Conservation (phyloP, 2,888 invertebrate genomes). For the Trisateles emortualis region DNA sequence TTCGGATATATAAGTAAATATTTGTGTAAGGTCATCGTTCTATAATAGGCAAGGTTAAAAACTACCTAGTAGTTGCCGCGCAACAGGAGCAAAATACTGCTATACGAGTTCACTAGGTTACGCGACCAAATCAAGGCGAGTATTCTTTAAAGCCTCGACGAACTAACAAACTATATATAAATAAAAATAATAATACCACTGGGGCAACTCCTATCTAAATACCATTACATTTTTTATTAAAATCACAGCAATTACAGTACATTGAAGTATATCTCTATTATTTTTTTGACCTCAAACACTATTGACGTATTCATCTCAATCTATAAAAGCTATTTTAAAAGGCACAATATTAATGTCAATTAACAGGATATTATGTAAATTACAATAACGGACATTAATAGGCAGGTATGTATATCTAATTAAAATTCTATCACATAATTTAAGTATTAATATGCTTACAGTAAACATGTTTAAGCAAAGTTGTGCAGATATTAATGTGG, state of each 20-base stretch:
- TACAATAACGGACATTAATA: background rate
- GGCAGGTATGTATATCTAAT: background rate
- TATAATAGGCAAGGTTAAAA: slow-evolving; percentile 27
- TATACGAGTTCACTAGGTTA: slow-evolving; percentile 18
- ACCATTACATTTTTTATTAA: slow-evolving; percentile 29
- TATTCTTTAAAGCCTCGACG: slow-evolving; percentile 9
- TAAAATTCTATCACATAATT: slow-evolving; percentile 8
- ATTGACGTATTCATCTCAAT: slow-evolving; percentile 21
- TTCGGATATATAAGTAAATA: background rate
- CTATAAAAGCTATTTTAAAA: slow-evolving; percentile 22
- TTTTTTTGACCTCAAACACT: slow-evolving; percentile 5
- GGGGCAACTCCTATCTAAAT: slow-evolving; percentile 23
- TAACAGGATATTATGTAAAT: slow-evolving; percentile 8
- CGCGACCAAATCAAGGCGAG: slow-evolving; percentile 22
- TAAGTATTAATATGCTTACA: slow-evolving; percentile 4
- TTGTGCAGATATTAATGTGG: background rate
- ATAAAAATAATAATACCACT: slow-evolving; percentile 37
- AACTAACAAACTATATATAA: slow-evolving; percentile 24
- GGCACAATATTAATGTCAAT: slow-evolving; percentile 25
- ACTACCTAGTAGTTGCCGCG: slow-evolving; percentile 20
- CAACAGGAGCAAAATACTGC: slow-evolving; percentile 18
- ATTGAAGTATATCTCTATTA: background rate
- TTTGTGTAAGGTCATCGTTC: slow-evolving; percentile 23
- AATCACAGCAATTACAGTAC: slow-evolving; percentile 37
- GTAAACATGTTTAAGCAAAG: background rate